phyloP scores from a whole-genome alignment of 2,113 vertebrate genomes.

The Callipepla californica region DNA sequence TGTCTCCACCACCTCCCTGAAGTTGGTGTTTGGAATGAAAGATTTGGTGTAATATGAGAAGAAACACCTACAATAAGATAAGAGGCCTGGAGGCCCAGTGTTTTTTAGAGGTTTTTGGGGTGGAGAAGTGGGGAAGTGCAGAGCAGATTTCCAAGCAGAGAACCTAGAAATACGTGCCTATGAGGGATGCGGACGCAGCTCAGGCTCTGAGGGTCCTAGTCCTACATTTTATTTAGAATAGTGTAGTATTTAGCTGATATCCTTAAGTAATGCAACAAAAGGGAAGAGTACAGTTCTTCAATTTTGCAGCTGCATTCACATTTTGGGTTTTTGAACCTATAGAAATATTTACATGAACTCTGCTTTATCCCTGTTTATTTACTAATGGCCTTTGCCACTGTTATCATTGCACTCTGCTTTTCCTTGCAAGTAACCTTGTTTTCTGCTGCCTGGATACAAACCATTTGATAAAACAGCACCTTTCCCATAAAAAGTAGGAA shows the following conservation, averaged over 20 bases:
- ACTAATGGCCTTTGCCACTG: neutral
- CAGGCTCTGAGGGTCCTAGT: neutral
- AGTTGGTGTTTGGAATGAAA: neutral
- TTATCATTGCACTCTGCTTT: neutral
- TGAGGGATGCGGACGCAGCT: neutral
- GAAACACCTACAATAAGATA: neutral
- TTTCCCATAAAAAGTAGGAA: neutral
- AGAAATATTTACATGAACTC: neutral
- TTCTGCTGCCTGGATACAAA: neutral
- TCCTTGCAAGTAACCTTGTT: constrained; percentile 37
- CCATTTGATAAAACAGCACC: neutral
- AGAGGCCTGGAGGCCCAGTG: neutral
- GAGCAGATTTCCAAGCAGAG: neutral
- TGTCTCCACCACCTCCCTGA: neutral
- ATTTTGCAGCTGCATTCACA: neutral
- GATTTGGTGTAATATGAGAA: neutral
- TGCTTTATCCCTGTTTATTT: neutral
- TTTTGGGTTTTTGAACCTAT: neutral
- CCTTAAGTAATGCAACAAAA: neutral
- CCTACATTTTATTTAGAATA: neutral
- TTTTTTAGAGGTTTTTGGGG: neutral
- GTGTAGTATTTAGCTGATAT: neutral
- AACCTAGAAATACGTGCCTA: rapidly evolving
- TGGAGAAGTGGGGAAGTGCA: neutral
- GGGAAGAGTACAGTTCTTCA: neutral